Evolutionary conservation across 2,888 invertebrate species (phyloP).

Genomic region (Agrenia bidenticulata): DNA sequence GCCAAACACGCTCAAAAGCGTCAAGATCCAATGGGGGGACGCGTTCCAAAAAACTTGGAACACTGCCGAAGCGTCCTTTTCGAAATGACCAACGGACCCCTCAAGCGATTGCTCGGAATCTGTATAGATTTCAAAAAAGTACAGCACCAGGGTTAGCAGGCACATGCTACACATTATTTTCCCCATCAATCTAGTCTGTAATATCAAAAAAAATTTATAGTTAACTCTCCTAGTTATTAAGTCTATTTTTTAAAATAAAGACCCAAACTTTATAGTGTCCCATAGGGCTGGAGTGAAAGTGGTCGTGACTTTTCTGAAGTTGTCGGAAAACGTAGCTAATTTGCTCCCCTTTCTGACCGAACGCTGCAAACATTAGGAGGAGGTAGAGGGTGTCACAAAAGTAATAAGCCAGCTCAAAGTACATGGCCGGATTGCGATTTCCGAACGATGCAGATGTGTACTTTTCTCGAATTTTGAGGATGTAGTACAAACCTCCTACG

Average conservation of each 20-base stretch:
- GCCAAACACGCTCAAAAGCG: slow-evolving; percentile 1
- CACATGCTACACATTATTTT: neutral
- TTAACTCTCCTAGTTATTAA: no score
- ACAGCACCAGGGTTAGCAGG: neutral
- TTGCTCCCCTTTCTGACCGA: neutral
- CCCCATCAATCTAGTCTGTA: neutral
- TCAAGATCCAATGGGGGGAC: neutral
- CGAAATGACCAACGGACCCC: neutral
- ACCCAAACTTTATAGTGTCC: slow-evolving; percentile 9
- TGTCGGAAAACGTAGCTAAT: slow-evolving; percentile 9
- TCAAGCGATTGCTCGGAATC: neutral
- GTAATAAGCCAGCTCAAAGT: slow-evolving; percentile 25
- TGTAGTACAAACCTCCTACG: slow-evolving; percentile 13
- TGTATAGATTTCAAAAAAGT: slow-evolving; percentile 5
- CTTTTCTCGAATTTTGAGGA: slow-evolving; percentile 13
- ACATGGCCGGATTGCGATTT: slow-evolving; percentile 15
- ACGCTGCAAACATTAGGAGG: slow-evolving; percentile 10
- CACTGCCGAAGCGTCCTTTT: neutral
- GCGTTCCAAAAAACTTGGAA: neutral
- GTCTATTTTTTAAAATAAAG: neutral
- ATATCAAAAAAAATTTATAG: neutral
- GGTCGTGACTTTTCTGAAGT: slow-evolving; percentile 12
- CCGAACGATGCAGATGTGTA: neutral
- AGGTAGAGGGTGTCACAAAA: slow-evolving; percentile 26
- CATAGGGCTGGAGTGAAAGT: slow-evolving; percentile 7